Evolutionary conservation across 2,113 vertebrate species (phyloP), one percentile per base, ranked within the genome.

Genomic region (Butorides virescens): DNA sequence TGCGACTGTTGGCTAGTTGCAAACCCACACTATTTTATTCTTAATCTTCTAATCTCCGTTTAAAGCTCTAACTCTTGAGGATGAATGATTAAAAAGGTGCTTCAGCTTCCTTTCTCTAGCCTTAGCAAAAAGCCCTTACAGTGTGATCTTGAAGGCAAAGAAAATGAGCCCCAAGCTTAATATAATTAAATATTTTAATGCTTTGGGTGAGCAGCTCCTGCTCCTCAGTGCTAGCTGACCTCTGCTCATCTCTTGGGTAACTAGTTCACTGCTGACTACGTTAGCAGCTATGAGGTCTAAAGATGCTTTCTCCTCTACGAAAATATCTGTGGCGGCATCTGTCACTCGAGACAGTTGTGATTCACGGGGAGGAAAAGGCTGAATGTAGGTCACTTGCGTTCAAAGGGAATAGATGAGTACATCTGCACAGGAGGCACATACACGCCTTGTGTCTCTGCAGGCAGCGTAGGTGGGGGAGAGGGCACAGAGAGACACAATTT

Each of bases 301-400:
- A 91, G 63, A 91, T 92, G 67, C 75, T 95, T 96, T 91, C 34
- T 88, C 61, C 52, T 67, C 78, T 67, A 36, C 2, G 7, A 83
- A 94, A 95, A 70, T 90, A 75, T 78, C 66, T 46, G 55, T 86
- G 59, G 55, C 3, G 0, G 67, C 97, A 97, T 95, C 94, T 96
- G 95, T 97, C 68, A 47, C 87, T 88, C 59, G 36, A 86, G 72
- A 71, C 87, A 90, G 92, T 9, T 96, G 95, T 80, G 92, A 90
- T 92, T 94, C 72, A 52, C 56, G 78, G 71, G 80, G 71, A 93
- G 87, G 66, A 47, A 87, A 62, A 90, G 58, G 66, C 75, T 82
- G 88, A 83, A 97, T 92, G 80, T 96, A 92, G 91, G 96, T 93
- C 95, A 77, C 50, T 88, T 5, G 29, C 72, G 82, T 97, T 94